Evolutionary conservation across 2,113 vertebrate genomes (phyloP).

Genomic region (Phyllopteryx taeniolatus): DNA sequence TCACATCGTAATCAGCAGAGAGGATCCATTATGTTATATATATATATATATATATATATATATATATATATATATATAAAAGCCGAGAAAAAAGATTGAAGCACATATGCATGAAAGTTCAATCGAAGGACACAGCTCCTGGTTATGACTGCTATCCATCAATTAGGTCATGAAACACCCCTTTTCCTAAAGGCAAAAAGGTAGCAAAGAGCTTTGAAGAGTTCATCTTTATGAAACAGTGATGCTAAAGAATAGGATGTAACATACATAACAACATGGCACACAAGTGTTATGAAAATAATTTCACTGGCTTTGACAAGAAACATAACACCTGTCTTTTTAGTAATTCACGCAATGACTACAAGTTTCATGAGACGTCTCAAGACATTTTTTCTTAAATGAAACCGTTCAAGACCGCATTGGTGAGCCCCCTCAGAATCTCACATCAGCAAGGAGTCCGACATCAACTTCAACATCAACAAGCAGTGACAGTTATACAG

Average conservation of each 20-base stretch:
- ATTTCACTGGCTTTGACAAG: no score
- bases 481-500: not conserved
- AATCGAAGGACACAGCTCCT: constrained; percentile 70
- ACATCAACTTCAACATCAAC: not conserved
- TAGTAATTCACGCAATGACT: no score
- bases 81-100: constrained; percentile 67
- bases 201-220: constrained; percentile 14
- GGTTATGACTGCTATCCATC: constrained; percentile 69
- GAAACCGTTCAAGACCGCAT: no score
- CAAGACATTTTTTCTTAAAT: no score
- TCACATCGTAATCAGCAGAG: constrained; percentile 42
- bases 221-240: no score
- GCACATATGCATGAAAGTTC: constrained; percentile 69
- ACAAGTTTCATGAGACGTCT: no score
- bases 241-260: no score
- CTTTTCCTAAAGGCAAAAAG: constrained; percentile 31
- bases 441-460: not conserved
- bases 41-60: no score
- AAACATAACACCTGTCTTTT: no score
- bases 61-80: constrained; percentile 4
- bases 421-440: no score
- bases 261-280: no score
- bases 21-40: constrained; percentile 60
- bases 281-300: no score
- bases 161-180: constrained; percentile 66